Percentiles rank a stretch among this genome's conserved stretches.
Evolutionary conservation across 2,113 vertebrate genomes (phyloP).

Genomic region (Colistium nudipinnis): DNA sequence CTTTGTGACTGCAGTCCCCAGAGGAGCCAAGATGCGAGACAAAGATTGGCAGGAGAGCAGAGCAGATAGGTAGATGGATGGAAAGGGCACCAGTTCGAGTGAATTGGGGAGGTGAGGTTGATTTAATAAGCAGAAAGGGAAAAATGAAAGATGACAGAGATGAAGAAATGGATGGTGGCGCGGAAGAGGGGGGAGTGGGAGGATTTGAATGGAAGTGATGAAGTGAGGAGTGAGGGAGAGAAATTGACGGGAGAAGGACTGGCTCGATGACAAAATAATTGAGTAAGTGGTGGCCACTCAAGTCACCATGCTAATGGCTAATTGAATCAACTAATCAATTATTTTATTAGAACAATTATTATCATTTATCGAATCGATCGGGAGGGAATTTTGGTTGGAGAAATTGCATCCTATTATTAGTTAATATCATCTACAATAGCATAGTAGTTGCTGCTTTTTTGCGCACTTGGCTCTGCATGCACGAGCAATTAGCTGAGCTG

Average conservation of each 20-base stretch:
- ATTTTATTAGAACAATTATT: background rate
- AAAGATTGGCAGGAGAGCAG: conserved; percentile 30
- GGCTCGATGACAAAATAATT: conserved; percentile 9
- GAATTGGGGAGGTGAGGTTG: background rate
- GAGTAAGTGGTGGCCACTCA: background rate
- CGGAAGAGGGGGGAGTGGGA: background rate
- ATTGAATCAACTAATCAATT: background rate
- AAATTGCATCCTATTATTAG: too few species aligned
- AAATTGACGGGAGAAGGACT: conserved; percentile 10
- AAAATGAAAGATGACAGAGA: conserved; percentile 35
- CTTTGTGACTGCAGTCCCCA: conserved; percentile 18
- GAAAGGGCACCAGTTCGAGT: background rate
- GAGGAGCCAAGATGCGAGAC: conserved; percentile 33
- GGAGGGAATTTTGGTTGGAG: too few species aligned
- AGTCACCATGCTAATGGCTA: background rate
- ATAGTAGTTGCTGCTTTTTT: too few species aligned
- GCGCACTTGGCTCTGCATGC: too few species aligned
- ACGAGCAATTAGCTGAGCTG: too few species aligned
- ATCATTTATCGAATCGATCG: too few species aligned
- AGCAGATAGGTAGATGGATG: conserved; percentile 24
- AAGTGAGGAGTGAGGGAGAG: background rate
- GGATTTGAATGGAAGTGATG: background rate
- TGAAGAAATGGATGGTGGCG: background rate
- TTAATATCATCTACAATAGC: too few species aligned
- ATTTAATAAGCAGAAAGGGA: conserved; percentile 33